Evolutionary conservation across 2,797 vertebrate genomes (phyloP), one percentile per base, ranked within the genome.

Genomic region (Champsocephalus gunnari): DNA sequence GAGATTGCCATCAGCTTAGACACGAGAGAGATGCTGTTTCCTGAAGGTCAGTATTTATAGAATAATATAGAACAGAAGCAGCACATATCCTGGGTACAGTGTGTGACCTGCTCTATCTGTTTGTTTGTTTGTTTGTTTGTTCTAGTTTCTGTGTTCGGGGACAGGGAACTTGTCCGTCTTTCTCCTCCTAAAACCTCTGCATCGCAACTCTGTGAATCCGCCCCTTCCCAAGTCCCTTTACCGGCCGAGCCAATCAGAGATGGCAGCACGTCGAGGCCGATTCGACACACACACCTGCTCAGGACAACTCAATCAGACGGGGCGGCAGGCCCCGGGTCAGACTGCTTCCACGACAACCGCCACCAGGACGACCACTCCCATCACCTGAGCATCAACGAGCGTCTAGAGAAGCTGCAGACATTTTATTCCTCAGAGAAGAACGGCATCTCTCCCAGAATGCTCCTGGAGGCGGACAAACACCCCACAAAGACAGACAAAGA

Each of bases 131-230:
- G 24, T 50, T 11, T 81, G 12, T 94, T 79, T 66, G 32, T 73
- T 93, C 71, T 79, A 96, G 96, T 95, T 69, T 94, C 96, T n/a
- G 91, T 91, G 19, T 96, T 95, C 61, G 86, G 94, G 78, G 92
- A 93, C 45, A 91, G 88, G 86, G 90, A 95, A 32, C 83, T 94
- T 4, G 82, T 95, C 65, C 84, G 80, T 57, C 83, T 82, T 24
- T 91, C 90, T 16, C 92, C 91, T 48, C 94, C 94, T 38, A 94
- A 94, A 84, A 93, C 83, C 75, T 87, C 93, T 68, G 66, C 76
- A 5, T 89, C 93, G 66, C 89, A 94, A 19, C 84, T 92, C 41
- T 93, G 82, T 66, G 93, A 94, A 87, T 94, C 93, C 2, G 84
- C 91, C 65, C 90, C 93, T 66, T 86, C 92, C 81, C 92, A 95